Base-by-base conservation (phyloP, 2,113 vertebrate species). In the Hystrix cristata region DNA sequence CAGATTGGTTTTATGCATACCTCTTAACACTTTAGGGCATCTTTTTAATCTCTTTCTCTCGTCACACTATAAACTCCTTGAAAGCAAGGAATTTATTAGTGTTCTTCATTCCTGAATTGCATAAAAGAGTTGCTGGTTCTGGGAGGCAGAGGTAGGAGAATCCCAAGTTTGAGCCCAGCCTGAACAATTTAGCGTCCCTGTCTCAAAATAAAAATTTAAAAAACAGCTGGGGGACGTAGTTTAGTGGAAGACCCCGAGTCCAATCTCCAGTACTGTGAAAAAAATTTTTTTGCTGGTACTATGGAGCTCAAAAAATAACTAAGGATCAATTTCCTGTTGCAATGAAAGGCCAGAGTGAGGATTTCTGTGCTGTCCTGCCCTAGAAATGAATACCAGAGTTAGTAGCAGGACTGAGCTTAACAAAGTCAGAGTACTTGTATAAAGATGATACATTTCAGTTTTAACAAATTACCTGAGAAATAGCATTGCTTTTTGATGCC, bases 391-490 rank as follows among this genome's bases (percentile, higher is more conserved):
- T 86, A 34, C 19, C 38, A 90, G 48, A 65, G 27, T 82, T 90
- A 46, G 59, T n/a, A 85, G 46, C 48, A 94, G 51, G 55, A 27
- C 59, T 67, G 12, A 72, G 57, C 76, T 94, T 92, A 92, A 94
- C 59, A 90, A 80, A 92, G 79, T 16, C 74, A 82, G 15, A 89
- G 55, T 79, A 82, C 16, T 93, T 85, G 31, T 85, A 48, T 57
- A 76, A 94, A 78, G 46, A 85, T 95, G 65, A 94, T 95, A 43
- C 4, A 43, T 90, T 95, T 96, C n/a, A 60, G 4, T 84, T 87
- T 95, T 96, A 87, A 96, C 57, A 92, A 48, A 67, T 83, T 43
- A 60, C 53, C 48, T 48, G 76, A 80, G 62, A 87, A 87, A 93
- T 72, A 87, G 48, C 29, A 88, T 34, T 94, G 48, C 8, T 65